Evolutionary conservation across 2,113 vertebrate species (phyloP).

Genomic region (Mus pahari): DNA sequence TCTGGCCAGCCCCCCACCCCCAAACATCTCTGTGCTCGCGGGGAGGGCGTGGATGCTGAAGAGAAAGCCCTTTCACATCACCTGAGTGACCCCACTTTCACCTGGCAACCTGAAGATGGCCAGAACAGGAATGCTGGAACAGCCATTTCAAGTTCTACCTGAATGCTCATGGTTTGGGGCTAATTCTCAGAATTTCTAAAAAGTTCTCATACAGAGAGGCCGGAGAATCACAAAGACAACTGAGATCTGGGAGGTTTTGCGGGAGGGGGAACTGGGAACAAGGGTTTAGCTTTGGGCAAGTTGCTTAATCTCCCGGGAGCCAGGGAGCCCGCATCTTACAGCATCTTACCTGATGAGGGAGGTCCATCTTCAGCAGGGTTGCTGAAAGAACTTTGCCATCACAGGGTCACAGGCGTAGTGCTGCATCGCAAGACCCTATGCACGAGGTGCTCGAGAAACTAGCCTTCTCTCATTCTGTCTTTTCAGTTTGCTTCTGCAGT

Average conservation of each 20-base stretch:
- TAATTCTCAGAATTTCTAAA: conserved; percentile 54
- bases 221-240: neutral
- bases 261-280: neutral
- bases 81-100: conserved; percentile 37
- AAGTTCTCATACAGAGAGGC: conserved; percentile 44
- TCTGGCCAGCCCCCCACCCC: neutral
- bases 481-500: neutral
- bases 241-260: neutral
- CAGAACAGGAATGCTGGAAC: neutral
- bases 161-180: conserved; percentile 3
- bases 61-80: neutral
- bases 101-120: neutral
- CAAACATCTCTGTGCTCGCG: neutral
- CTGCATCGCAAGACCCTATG: neutral
- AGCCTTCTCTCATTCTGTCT: neutral
- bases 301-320: neutral
- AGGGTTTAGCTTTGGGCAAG: neutral
- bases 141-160: conserved; percentile 17
- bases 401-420: too few species aligned
- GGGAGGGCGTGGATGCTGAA: neutral
- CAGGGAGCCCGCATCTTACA: too few species aligned
- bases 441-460: neutral
- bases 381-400: neutral
- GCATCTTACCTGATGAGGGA: neutral
- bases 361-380: too few species aligned